phyloP scores from a whole-genome alignment of 2,888 invertebrate species.

The Eulithis prunata region DNA sequence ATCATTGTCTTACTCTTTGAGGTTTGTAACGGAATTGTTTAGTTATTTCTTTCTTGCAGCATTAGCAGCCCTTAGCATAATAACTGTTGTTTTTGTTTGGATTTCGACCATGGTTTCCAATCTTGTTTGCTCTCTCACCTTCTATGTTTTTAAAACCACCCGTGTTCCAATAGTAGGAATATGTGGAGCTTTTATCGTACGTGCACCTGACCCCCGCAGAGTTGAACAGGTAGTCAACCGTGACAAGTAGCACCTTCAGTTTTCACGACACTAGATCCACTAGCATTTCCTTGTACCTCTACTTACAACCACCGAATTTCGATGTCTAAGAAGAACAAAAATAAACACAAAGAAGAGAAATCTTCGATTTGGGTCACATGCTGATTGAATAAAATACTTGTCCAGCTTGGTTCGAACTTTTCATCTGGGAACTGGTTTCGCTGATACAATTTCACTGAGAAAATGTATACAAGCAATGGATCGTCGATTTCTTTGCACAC shows the following conservation, averaged over 20 bases:
- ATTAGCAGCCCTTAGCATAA: slow-evolving; percentile 46
- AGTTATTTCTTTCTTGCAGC: slow-evolving; percentile 54
- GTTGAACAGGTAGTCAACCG: slow-evolving; percentile 72
- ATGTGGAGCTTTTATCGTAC: slow-evolving; percentile 44
- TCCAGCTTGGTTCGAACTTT: slow-evolving; percentile 56
- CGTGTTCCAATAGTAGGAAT: slow-evolving; percentile 38
- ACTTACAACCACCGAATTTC: slow-evolving; percentile 33
- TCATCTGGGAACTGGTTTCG: slow-evolving; percentile 40
- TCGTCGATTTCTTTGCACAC: slow-evolving; percentile 34
- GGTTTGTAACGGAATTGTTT: slow-evolving; percentile 49
- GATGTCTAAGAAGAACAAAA: slow-evolving; percentile 29
- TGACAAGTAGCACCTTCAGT: slow-evolving; percentile 62
- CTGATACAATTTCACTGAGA: slow-evolving; percentile 31
- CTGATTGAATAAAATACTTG: slow-evolving; percentile 70
- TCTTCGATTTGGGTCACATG: slow-evolving; percentile 83
- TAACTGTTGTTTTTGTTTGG: slow-evolving; percentile 34
- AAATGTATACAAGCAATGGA: slow-evolving; percentile 24
- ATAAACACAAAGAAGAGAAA: slow-evolving; percentile 78
- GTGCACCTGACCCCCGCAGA: slow-evolving; percentile 71
- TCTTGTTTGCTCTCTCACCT: slow-evolving; percentile 14
- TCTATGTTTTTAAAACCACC: slow-evolving; percentile 20
- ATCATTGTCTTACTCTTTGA: slow-evolving; percentile 70
- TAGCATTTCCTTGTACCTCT: slow-evolving; percentile 21
- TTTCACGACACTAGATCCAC: slow-evolving; percentile 22
- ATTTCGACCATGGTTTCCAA: slow-evolving; percentile 30